phyloP scores from a whole-genome alignment of 2,888 invertebrate genomes.

The Callimorpha dominula region DNA sequence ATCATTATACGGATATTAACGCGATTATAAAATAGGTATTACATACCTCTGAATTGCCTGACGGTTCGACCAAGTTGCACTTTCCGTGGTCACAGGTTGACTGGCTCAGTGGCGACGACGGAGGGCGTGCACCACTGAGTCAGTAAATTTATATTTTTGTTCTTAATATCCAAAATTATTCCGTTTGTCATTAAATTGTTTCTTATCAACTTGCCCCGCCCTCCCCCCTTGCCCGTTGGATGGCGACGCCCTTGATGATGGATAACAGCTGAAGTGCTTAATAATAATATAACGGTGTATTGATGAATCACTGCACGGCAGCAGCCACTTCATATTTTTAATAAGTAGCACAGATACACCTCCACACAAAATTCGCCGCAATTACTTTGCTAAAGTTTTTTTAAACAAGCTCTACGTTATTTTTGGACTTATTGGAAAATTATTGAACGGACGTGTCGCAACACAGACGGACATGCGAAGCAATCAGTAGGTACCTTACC shows the following conservation, averaged over 20 bases:
- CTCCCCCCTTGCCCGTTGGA: too few relatives aligned
- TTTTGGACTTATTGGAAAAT: neutral
- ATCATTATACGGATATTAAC: too few relatives aligned
- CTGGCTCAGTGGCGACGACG: too few relatives aligned
- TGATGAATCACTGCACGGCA: conserved; percentile 16
- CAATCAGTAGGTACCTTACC: neutral
- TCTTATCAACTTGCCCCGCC: too few relatives aligned
- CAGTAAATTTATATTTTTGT: too few relatives aligned
- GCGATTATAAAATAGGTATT: too few relatives aligned
- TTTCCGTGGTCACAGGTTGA: too few relatives aligned
- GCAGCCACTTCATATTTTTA: conserved; percentile 5
- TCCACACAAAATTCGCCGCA: conserved; percentile 3
- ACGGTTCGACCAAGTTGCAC: too few relatives aligned
- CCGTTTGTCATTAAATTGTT: too few relatives aligned
- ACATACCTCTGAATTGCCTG: too few relatives aligned
- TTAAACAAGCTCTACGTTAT: neutral
- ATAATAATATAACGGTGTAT: conserved; percentile 15
- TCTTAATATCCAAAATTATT: too few relatives aligned
- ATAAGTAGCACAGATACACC: conserved; percentile 14
- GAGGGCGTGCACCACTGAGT: too few relatives aligned
- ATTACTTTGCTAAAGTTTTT: conserved; percentile 12
- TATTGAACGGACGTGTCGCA: conserved; percentile 2
- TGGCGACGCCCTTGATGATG: neutral
- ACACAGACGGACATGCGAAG: neutral
- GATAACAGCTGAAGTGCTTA: conserved; percentile 10